A percentile compares a stretch with the other conserved stretches of the same genome.
Conservation (phyloP, 1,140 invertebrate genomes). For the Prorops nasuta region DNA sequence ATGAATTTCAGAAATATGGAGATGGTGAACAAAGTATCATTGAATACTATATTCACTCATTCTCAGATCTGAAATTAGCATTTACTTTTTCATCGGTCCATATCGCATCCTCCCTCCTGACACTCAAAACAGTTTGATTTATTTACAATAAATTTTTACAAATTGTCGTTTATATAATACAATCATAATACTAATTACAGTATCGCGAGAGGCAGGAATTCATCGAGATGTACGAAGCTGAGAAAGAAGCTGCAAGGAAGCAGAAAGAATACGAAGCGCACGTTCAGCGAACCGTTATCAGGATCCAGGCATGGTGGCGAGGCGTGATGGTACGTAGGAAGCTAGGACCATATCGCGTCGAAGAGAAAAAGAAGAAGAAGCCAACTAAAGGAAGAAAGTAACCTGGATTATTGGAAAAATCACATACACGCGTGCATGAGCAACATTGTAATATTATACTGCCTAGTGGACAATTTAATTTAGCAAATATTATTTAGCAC, state of each 20-base stretch:
- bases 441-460: too few species aligned
- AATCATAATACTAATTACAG: slow-evolving; percentile 35
- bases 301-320: slow-evolving; percentile 70
- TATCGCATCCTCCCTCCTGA: not conserved
- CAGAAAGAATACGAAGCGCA: slow-evolving; percentile 38
- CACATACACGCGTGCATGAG: too few species aligned
- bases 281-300: slow-evolving; percentile 42
- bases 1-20: not conserved
- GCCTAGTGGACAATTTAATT: too few species aligned
- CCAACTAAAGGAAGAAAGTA: slow-evolving; percentile 52
- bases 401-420: slow-evolving; percentile 1
- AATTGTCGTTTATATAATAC: not conserved
- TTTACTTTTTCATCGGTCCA: not conserved
- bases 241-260: slow-evolving; percentile 36
- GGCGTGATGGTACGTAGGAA: slow-evolving; percentile 67
- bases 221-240: slow-evolving; percentile 47
- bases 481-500: too few species aligned
- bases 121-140: not conserved
- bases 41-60: not conserved
- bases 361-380: slow-evolving; percentile 58
- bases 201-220: slow-evolving; percentile 44
- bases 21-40: too few species aligned
- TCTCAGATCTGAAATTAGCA: not conserved
- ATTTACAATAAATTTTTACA: slow-evolving; percentile 4
- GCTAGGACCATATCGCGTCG: slow-evolving; percentile 60